These are phyloP conservation scores for Epinephelus lanceolatus DNA, from an alignment of 2,113 vertebrate species.

Conservation along the genomic window DNA sequence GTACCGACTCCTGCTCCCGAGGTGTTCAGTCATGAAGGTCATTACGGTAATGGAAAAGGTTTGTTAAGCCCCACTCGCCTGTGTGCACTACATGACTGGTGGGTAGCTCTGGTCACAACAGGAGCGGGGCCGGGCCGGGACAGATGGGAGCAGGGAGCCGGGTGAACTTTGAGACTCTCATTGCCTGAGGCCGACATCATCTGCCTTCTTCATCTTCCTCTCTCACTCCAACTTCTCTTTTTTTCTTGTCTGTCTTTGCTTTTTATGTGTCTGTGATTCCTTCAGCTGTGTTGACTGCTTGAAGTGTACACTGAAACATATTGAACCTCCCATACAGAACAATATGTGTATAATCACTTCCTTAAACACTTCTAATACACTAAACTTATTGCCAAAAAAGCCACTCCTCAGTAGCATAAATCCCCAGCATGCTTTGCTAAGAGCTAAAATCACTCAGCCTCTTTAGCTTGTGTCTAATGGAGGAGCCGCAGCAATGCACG, in stretches of 20 bases:
- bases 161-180: conserved; percentile 23
- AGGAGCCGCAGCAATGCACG: conserved; percentile 24
- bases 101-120: conserved; percentile 5
- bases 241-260: not conserved
- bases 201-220: not conserved
- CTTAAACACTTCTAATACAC: not conserved
- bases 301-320: not conserved
- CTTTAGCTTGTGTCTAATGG: conserved; percentile 28
- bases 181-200: not conserved
- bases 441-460: conserved; percentile 15
- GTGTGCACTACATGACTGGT: conserved; percentile 47
- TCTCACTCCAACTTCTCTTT: not conserved
- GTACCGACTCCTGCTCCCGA: not conserved
- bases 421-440: conserved; percentile 5
- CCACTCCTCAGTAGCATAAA: not conserved
- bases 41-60: conserved; percentile 75
- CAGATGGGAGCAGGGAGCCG: conserved; percentile 3
- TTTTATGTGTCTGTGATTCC: not conserved
- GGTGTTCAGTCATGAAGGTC: conserved; percentile 65
- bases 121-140: not conserved
- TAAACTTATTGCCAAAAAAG: conserved; percentile 11
- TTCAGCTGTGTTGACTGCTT: not conserved
- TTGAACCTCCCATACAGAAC: not conserved
- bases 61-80: conserved; percentile 59
- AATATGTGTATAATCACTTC: not conserved